Evolutionary conservation across 2,797 vertebrate species (phyloP), one percentile per base, ranked within the genome.

Genomic region (Sibirionetta formosa): DNA sequence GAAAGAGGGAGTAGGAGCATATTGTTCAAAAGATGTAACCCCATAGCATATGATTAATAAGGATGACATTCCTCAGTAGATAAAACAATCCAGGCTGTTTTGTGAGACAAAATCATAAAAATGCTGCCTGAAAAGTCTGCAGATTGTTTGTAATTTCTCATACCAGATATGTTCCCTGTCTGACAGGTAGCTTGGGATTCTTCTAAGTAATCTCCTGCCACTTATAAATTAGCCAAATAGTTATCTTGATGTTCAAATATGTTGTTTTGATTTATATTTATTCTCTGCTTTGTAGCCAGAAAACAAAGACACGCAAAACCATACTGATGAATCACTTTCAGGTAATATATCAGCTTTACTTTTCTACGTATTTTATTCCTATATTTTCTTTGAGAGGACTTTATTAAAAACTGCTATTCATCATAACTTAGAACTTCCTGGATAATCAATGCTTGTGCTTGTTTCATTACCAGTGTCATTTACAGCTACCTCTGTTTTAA

Each of bases 201-300:
- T 91, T 92, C 7, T 57, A 50, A 82, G 29, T 61, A 65, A 79
- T 93, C 27, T 68, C 14, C 38, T 61, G 36, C 31, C 2, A 2
- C 12, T 51, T 76, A 61, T 81, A 85, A 77, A 82, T 92, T 69
- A 81, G 26, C n/a, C 29, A 87, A 66, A 71, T 77, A 88, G 13
- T 57, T 86, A 54, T 16, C 88, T 17, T 27, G 15, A 7, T 75
- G 33, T 92, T 93, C 48, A 58, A 23, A 42, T 64, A 72, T 2
- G 11, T 66, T 77, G 46, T 79, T 94, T 88, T 96, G 66, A 93
- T 54, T 75, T 65, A 36, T 78, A 35, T 65, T 90, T 97, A 11
- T 90, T 95, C 97, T 96, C 88, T 93, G 27, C 93, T 97, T 95
- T 96, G 53, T 76, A 98, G 98, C 97, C 92, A 96, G 98, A 98